phyloP scores from a whole-genome alignment of 2,113 vertebrate species.

The Eubucco bourcierii region DNA sequence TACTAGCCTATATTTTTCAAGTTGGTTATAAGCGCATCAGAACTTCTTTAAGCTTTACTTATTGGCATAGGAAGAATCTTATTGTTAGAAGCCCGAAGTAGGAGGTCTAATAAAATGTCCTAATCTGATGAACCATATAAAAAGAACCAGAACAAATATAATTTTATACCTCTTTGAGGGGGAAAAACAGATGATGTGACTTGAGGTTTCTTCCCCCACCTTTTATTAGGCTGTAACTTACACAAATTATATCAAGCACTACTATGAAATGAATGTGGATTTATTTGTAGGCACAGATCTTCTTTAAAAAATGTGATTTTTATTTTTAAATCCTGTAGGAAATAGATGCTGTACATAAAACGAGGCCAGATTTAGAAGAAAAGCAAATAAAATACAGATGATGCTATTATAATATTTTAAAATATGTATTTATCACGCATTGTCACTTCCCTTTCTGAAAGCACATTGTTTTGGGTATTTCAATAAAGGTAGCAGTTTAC shows the following conservation, averaged over 20 bases:
- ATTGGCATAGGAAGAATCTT: slow-evolving; percentile 18
- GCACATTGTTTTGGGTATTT: neutral
- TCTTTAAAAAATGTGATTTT: slow-evolving; percentile 22
- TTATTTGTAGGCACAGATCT: slow-evolving; percentile 19
- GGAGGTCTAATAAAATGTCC: slow-evolving; percentile 48
- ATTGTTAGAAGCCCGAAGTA: slow-evolving; percentile 19
- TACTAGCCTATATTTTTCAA: slow-evolving; percentile 16
- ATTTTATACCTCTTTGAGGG: slow-evolving; percentile 10
- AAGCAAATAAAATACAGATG: slow-evolving; percentile 21
- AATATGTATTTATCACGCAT: neutral
- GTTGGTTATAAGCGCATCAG: slow-evolving; percentile 15
- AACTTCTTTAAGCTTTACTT: slow-evolving; percentile 37
- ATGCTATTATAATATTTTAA: neutral
- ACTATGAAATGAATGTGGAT: slow-evolving; percentile 13
- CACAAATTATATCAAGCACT: neutral
- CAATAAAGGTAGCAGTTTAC: neutral
- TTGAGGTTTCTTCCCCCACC: slow-evolving; percentile 21
- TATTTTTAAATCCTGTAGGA: neutral
- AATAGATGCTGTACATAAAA: slow-evolving; percentile 28
- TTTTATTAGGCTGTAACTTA: slow-evolving; percentile 44
- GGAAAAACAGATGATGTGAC: neutral
- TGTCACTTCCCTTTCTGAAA: neutral
- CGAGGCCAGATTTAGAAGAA: neutral
- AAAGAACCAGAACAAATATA: slow-evolving; percentile 34
- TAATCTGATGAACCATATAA: slow-evolving; percentile 56